A percentile compares a stretch with the other conserved stretches of the same genome.
These are phyloP conservation scores for Aphelinus certus DNA, from an alignment of 1,140 invertebrate species.

Conservation along the genomic window DNA sequence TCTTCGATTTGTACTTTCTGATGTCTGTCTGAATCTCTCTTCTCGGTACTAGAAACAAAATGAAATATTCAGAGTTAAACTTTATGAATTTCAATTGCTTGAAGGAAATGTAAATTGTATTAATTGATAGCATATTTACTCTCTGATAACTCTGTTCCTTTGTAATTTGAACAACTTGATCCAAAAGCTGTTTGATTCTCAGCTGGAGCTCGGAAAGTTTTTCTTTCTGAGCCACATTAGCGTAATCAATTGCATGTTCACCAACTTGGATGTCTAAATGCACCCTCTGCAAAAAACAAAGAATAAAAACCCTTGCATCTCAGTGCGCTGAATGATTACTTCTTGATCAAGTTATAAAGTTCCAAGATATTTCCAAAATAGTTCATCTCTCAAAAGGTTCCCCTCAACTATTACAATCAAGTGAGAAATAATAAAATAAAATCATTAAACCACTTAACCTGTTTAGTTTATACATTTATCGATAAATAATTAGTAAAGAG, in stretches of 20 bases:
- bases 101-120: constrained; percentile 17
- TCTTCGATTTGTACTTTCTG: constrained; percentile 96
- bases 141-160: constrained; percentile 99
- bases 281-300: constrained; percentile 73
- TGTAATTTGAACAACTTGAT: constrained; percentile 98
- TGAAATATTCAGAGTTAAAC: constrained; percentile 15
- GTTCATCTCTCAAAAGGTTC: too few species aligned
- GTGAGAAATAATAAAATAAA: too few species aligned
- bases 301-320: too few species aligned
- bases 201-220: constrained; percentile 96
- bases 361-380: background rate
- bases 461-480: too few species aligned
- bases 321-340: background rate
- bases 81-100: constrained; percentile 2
- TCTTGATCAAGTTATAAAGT: background rate
- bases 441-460: too few species aligned
- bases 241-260: constrained; percentile 98
- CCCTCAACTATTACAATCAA: too few species aligned
- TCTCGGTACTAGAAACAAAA: constrained; percentile 86
- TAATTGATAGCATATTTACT: constrained; percentile 68
- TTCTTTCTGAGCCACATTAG: constrained; percentile 96
- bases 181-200: constrained; percentile 92
- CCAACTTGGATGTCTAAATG: constrained; percentile 99
- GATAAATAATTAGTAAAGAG: too few species aligned
- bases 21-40: constrained; percentile 96